A percentile compares a stretch with the other conserved stretches of the same genome.
phyloP scores from a whole-genome alignment of 1,140 invertebrate species.

The Watersipora subatra region DNA sequence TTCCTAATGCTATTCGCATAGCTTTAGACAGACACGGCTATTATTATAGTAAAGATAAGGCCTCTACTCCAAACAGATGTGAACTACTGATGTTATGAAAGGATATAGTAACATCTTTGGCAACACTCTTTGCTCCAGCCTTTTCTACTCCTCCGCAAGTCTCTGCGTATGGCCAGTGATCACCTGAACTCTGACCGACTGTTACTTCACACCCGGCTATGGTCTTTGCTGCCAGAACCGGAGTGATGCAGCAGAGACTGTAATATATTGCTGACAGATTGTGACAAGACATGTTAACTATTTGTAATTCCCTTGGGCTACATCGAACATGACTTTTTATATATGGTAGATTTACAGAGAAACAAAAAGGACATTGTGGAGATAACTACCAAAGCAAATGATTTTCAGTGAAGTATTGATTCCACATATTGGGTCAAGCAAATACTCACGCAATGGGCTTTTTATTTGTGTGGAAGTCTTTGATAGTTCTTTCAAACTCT shows the following conservation, averaged over 20 bases:
- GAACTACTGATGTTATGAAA: conserved; percentile 20
- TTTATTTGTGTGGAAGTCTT: conserved; percentile 44
- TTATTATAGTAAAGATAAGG: no score
- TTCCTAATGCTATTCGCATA: no score
- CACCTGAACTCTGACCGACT: conserved; percentile 39
- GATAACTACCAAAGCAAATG: no score
- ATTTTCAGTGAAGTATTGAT: no score
- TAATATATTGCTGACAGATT: conserved; percentile 9
- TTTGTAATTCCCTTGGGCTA: no score
- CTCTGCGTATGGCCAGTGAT: conserved; percentile 47
- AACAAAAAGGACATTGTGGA: no score
- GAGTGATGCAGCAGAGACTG: conserved; percentile 48
- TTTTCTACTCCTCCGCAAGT: conserved; percentile 42
- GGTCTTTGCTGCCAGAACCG: conserved; percentile 46
- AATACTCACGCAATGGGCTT: conserved; percentile 49
- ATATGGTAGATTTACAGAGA: no score
- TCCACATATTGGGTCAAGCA: no score
- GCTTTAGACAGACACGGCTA: no score
- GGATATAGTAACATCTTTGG: conserved; percentile 38
- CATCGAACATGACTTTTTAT: no score
- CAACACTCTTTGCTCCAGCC: conserved; percentile 44
- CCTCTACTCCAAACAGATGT: no score
- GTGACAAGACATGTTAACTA: conserved; percentile 1
- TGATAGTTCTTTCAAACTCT: conserved; percentile 44
- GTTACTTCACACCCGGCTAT: conserved; percentile 45